Evolutionary conservation across 2,888 invertebrate genomes (phyloP), one percentile per base, ranked within the genome.

Genomic region (Tethea ocularis): DNA sequence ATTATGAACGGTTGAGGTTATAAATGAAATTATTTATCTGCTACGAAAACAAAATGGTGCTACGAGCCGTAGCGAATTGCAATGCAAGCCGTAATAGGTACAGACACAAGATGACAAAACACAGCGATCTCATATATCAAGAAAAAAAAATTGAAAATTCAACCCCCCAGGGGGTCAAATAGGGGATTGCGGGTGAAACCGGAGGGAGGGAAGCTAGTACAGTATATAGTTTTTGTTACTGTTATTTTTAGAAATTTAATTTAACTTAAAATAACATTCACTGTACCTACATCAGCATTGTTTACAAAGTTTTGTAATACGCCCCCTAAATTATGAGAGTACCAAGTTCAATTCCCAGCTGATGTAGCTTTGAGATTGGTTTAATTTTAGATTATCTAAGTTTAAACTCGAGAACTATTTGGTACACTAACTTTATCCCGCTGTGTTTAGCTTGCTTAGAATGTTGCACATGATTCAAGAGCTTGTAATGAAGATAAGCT

Each of bases 361-460:
- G 76, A 73, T 69, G 68, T 65, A 70, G 80, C 71, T 77, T 78
- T 55, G 61, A 71, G 67, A 76, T 79, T 71, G 73, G 70, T 74
- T 78, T 80, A 74, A 77, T 72, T 75, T 69, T 69, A 68, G 68
- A 78, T 80, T 73, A 76, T 76, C 68, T 62, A 67, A 78, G 69
- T 75, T 75, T 58, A 58, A 68, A 67, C 58, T 62, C 66, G 66
- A 71, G 58, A 64, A 67, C 68, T 70, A 64, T 58, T 59, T 41
- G 38, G 56, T 15, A 56, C 15, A 56, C 41, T 57, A 36, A 54
- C 36, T 54, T 36, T 22, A 54, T 22, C 46, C 62, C 36, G 69
- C 67, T 68, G 65, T 68, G 62, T 66, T 72, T 70, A 56, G 70
- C 67, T 67, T 71, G 68, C 62, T 22, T 68, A 63, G 68, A 73